A percentile compares a stretch with the other conserved stretches of the same genome.
Conservation (phyloP, 2,797 vertebrate genomes). For the Chloroceryle inda region DNA sequence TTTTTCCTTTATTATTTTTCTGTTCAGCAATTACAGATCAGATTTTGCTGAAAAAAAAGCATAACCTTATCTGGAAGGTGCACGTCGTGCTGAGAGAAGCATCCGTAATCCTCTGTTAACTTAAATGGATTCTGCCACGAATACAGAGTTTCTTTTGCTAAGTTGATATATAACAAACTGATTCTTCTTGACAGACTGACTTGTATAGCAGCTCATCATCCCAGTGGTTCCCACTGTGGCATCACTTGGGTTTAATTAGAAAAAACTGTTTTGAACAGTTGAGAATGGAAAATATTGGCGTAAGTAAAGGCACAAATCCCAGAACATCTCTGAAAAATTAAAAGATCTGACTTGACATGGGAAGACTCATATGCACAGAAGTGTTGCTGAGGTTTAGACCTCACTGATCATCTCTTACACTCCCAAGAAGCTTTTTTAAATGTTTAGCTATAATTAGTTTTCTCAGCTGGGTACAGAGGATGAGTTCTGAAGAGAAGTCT, state of each 20-base stretch:
- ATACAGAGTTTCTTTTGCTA: background rate
- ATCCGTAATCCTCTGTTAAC: background rate
- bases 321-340: background rate
- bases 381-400: constrained; percentile 26
- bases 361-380: background rate
- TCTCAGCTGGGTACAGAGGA: background rate
- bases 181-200: constrained; percentile 28
- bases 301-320: constrained; percentile 2
- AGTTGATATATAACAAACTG: background rate
- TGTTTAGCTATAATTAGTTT: constrained; percentile 35
- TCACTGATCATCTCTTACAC: background rate
- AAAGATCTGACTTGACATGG: background rate
- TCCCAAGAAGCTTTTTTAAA: constrained; percentile 17
- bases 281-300: constrained; percentile 5
- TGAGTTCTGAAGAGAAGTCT: background rate
- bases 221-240: constrained; percentile 13
- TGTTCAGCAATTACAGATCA: background rate
- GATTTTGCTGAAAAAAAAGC: background rate
- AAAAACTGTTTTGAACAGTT: background rate
- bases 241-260: constrained; percentile 32
- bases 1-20: background rate
- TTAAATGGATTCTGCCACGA: background rate
- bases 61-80: background rate
- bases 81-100: background rate
- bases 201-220: constrained; percentile 15